Evolutionary conservation across 2,888 invertebrate species (phyloP), one percentile per base, ranked within the genome.

Genomic region (Nasonovia ribisnigri): DNA sequence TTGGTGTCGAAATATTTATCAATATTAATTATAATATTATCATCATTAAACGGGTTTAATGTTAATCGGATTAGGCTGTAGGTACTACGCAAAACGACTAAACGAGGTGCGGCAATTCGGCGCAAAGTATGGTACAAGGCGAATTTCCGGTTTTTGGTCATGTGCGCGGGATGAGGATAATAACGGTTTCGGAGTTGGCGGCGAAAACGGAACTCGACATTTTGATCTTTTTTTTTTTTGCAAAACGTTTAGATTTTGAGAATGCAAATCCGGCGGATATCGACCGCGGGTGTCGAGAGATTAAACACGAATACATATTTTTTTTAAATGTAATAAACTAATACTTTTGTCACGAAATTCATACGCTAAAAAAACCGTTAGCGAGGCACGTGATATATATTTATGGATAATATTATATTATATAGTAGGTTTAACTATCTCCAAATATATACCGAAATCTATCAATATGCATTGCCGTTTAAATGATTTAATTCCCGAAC

Each of bases 181-280:
- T 90, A 90, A 90, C 90, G 90, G 90, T 90, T 90, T 67, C 5
- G n/a, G 16, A 67, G 67, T 13, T n/a, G n/a, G 51, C 51, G 51
- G n/a, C n/a, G 11, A 11, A 29, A 13, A 16, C 29, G 20, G 20
- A 13, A n/a, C 67, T 67, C 67, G n/a, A 16, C 16, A 67, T 36
- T 67, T 36, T 67, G 67, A 67, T 67, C 36, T 67, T 67, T 67
- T 29, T 86, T 86, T 48, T 87, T 87, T 87, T 48, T 54, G 54
- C 51, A 20, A 51, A 88, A 36, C 36, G 51, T 51, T 88, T 24
- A 20, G 11, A 48, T 20, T 16, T 51, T 84, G 6, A 13, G n/a
- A 67, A 13, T 67, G 60, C 60, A 0, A 67, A 60, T n/a, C 13
- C 16, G n/a, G n/a, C 6, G n/a, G 16, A n/a, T n/a, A 16, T n/a